A percentile compares a stretch with the other conserved stretches of the same genome.
Evolutionary conservation across 2,888 invertebrate species (phyloP).

Genomic region (Sarcophaga rosellei): DNA sequence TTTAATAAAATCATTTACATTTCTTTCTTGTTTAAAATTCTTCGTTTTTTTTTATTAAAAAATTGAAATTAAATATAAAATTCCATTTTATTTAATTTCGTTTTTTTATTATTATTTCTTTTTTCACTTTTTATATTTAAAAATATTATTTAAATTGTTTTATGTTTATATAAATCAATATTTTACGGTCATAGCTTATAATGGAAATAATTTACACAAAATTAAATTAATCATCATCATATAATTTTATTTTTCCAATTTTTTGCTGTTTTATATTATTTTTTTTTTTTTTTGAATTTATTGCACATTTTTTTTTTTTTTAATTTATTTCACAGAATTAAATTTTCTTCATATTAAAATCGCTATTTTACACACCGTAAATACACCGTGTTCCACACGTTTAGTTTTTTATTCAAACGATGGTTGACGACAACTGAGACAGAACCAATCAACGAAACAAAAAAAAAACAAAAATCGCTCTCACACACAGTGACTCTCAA

Average conservation of each 20-base stretch:
- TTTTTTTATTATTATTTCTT: no score
- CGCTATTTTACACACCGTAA: conserved; percentile 25
- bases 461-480: background rate
- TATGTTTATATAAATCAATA: no score
- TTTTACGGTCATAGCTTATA: no score
- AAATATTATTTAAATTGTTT: no score
- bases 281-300: background rate
- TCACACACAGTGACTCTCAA: background rate
- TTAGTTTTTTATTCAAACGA: conserved; percentile 59
- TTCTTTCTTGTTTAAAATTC: no score
- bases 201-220: no score
- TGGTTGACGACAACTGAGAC: conserved; percentile 65
- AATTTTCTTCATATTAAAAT: background rate
- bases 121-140: no score
- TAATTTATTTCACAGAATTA: background rate
- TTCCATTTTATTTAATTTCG: no score
- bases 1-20: no score
- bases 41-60: no score
- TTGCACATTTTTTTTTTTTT: conserved; percentile 35
- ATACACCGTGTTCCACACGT: conserved; percentile 38
- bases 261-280: background rate
- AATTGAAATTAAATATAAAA: no score
- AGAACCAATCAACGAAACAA: background rate
- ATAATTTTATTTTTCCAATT: background rate
- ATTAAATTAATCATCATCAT: no score